Percentiles rank a stretch among this genome's conserved stretches.
phyloP scores from a whole-genome alignment of 2,797 vertebrate genomes.

The Sciurus carolinensis region DNA sequence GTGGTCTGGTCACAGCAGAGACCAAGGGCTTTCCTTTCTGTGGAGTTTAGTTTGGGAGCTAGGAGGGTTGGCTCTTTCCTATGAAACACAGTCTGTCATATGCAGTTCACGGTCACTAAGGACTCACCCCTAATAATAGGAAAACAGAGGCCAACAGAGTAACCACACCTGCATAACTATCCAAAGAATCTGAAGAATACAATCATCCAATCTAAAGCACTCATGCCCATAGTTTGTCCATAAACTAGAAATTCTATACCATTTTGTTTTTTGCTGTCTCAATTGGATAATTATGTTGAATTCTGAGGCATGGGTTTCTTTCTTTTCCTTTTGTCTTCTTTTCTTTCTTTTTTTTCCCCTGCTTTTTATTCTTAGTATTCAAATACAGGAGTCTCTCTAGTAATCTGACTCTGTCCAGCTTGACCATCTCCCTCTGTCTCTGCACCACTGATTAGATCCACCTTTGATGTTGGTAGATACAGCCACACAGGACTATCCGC shows the following conservation, averaged over 20 bases:
- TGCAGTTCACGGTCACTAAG: neutral
- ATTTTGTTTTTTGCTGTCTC: neutral
- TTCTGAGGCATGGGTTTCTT: neutral
- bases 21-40: neutral
- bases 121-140: neutral
- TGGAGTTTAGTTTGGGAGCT: neutral
- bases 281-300: neutral
- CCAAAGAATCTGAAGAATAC: neutral
- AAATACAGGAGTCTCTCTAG: neutral
- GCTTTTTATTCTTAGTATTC: neutral
- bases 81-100: neutral
- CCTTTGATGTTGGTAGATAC: slow-evolving; percentile 79
- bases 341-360: neutral
- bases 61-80: neutral
- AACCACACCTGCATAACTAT: neutral
- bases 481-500: slow-evolving; percentile 84
- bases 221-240: neutral
- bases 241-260: neutral
- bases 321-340: neutral
- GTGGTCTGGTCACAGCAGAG: neutral
- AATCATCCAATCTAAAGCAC: neutral
- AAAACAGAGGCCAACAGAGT: neutral
- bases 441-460: slow-evolving; percentile 69
- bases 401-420: slow-evolving; percentile 75
- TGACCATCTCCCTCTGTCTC: slow-evolving; percentile 83